These are phyloP conservation scores for Alcedo atthis DNA, from an alignment of 2,797 vertebrate genomes.

Conservation along the genomic window DNA sequence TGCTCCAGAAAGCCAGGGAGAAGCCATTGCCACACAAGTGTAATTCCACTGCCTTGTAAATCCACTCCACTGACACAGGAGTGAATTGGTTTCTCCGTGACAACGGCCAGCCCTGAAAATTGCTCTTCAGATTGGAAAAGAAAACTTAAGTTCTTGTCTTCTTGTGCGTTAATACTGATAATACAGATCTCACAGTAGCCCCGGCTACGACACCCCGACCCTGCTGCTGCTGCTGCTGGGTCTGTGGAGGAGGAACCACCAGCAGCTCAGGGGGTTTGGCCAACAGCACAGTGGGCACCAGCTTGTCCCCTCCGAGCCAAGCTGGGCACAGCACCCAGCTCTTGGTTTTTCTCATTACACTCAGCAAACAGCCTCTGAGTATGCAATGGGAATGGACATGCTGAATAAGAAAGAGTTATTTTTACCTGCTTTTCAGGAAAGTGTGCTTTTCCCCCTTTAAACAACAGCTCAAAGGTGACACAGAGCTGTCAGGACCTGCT, in stretches of 20 bases:
- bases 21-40: not conserved
- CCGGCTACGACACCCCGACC: fast-evolving
- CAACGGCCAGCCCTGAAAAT: not conserved
- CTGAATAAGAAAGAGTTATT: conserved; percentile 41
- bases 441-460: not conserved
- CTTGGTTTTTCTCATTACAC: not conserved
- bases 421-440: not conserved
- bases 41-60: not conserved
- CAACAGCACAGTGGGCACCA: not conserved
- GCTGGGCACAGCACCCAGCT: not conserved
- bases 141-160: not conserved
- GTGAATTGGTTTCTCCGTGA: not conserved
- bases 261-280: fast-evolving
- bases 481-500: not conserved
- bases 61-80: not conserved
- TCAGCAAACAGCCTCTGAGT: not conserved
- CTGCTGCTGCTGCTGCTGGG: not conserved
- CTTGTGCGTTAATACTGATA: not conserved
- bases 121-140: not conserved
- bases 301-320: not conserved
- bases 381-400: not conserved
- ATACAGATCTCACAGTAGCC: not conserved
- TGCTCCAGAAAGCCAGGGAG: not conserved
- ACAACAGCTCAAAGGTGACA: conserved; percentile 22
- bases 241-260: not conserved